Conservation (phyloP, 2,797 vertebrate species). For the Columba guinea region DNA sequence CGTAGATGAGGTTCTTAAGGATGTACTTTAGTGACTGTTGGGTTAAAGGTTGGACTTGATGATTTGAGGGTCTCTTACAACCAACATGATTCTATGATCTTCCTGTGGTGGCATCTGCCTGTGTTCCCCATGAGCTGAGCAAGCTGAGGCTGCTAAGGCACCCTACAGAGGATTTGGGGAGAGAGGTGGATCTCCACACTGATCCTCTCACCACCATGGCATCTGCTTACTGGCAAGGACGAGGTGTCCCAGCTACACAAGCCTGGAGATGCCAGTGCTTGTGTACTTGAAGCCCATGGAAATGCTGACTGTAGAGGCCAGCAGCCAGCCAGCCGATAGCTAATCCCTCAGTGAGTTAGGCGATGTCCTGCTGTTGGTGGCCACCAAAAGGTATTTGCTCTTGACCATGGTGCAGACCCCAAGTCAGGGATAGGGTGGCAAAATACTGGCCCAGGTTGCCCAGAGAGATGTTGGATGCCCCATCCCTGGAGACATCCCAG, state of each 20-base stretch:
- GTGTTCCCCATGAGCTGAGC: not conserved
- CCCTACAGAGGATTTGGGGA: not conserved
- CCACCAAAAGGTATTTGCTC: not conserved
- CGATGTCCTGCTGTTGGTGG: not conserved
- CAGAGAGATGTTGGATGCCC: too few relatives aligned
- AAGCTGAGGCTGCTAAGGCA: not conserved
- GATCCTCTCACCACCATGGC: not conserved
- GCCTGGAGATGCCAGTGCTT: not conserved
- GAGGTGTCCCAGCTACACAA: not conserved
- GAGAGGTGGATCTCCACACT: not conserved
- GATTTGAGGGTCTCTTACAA: too few relatives aligned
- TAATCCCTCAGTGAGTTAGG: rapidly evolving
- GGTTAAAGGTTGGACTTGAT: too few relatives aligned
- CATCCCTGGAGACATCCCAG: too few relatives aligned
- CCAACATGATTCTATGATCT: not conserved
- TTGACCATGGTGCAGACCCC: not conserved
- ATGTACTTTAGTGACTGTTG: too few relatives aligned
- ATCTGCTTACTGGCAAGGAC: rapidly evolving
- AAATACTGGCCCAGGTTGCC: too few relatives aligned
- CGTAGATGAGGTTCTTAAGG: too few relatives aligned
- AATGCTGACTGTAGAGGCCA: not conserved
- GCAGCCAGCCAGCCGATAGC: rapidly evolving
- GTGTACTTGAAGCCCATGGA: not conserved
- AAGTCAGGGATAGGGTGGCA: not conserved
- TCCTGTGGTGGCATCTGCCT: rapidly evolving